phyloP scores from a whole-genome alignment of 1,140 invertebrate genomes.

The Drosophila arizonae region DNA sequence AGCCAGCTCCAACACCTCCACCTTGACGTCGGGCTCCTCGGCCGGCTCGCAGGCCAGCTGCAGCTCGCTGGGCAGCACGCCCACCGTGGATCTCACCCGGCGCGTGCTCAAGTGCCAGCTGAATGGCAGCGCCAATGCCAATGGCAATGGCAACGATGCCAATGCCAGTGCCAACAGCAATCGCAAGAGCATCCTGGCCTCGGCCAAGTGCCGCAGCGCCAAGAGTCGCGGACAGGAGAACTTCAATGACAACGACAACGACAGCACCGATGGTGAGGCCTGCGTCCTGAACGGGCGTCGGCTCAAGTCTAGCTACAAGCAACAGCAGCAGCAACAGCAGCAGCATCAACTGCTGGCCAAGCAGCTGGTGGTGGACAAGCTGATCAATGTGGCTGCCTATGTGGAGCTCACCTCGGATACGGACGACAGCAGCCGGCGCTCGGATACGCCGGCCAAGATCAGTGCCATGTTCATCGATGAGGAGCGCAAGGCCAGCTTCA shows the following conservation, averaged over 20 bases:
- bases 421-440: constrained; percentile 78
- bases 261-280: constrained; percentile 81
- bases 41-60: constrained; percentile 87
- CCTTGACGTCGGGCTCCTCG: constrained; percentile 85
- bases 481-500: constrained; percentile 82
- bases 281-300: constrained; percentile 64
- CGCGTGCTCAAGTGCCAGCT: constrained; percentile 86
- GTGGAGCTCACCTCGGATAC: constrained; percentile 82
- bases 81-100: constrained; percentile 84
- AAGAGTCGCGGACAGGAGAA: constrained; percentile 67
- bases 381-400: constrained; percentile 82
- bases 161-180: constrained; percentile 84
- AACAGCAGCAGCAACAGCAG: constrained; percentile 43
- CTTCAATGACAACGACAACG: constrained; percentile 73
- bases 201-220: constrained; percentile 91
- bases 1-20: constrained; percentile 86
- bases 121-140: constrained; percentile 66
- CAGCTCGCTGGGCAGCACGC: constrained; percentile 86
- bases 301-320: constrained; percentile 76
- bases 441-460: constrained; percentile 78
- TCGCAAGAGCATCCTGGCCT: constrained; percentile 93
- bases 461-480: constrained; percentile 83
- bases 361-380: constrained; percentile 78
- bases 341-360: constrained; percentile 37
- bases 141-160: constrained; percentile 83